Evolutionary conservation across 2,797 vertebrate species (phyloP).

Genomic region (Pyrocephalus nanus): DNA sequence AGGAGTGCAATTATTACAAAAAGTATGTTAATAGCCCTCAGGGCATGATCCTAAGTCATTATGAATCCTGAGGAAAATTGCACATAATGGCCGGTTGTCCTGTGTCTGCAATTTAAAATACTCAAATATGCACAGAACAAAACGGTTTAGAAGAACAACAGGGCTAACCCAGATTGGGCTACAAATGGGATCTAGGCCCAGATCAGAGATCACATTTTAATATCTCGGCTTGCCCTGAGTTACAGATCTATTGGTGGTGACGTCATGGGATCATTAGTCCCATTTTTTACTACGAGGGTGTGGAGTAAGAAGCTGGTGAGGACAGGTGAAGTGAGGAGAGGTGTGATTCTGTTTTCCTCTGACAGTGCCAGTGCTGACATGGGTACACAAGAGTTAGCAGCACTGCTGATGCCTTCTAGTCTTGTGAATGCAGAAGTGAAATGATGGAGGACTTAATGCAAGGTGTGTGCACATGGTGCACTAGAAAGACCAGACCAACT

Average conservation of each 20-base stretch:
- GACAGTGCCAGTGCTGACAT: background rate
- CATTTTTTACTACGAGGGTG: background rate
- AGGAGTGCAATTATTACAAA: slow-evolving; percentile 50
- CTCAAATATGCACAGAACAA: slow-evolving; percentile 61
- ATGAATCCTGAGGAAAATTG: slow-evolving; percentile 70
- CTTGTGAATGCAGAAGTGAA: background rate
- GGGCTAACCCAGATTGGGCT: slow-evolving; percentile 26
- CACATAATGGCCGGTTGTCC: slow-evolving; percentile 65
- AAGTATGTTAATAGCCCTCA: slow-evolving; percentile 59
- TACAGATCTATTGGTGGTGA: background rate
- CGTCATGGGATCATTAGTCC: background rate
- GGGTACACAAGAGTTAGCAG: background rate
- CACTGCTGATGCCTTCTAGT: background rate
- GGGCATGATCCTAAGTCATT: slow-evolving; percentile 67
- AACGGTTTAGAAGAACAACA: slow-evolving; percentile 54
- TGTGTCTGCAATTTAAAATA: slow-evolving; percentile 65
- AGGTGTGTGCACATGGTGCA: background rate
- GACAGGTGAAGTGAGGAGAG: background rate
- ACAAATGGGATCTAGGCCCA: slow-evolving; percentile 47
- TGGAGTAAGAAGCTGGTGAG: background rate
- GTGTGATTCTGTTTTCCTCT: background rate
- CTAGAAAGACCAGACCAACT: background rate
- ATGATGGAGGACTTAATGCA: background rate
- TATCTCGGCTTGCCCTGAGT: background rate
- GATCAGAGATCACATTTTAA: slow-evolving; percentile 52